These are phyloP conservation scores for Papilio helenus DNA, from an alignment of 1,140 invertebrate species.

Conservation along the genomic window DNA sequence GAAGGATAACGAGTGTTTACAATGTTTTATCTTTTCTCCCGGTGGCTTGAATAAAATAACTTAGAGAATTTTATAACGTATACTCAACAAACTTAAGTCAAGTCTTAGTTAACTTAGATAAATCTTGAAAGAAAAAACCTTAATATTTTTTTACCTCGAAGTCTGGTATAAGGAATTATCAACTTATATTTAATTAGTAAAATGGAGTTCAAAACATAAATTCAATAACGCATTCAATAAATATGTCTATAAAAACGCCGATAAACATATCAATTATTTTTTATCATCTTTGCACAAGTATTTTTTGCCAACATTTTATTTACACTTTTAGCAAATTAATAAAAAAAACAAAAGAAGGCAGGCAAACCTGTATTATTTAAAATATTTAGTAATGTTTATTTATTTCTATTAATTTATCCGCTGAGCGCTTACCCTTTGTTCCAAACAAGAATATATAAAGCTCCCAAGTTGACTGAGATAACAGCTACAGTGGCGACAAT, in stretches of 20 bases:
- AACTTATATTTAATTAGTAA: too few relatives aligned
- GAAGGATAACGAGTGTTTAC: slow-evolving; percentile 17
- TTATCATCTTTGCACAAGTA: too few relatives aligned
- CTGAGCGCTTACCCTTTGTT: not conserved
- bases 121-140: not conserved
- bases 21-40: slow-evolving; percentile 10
- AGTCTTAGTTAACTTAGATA: not conserved
- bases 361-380: not conserved
- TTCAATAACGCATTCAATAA: too few relatives aligned
- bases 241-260: too few relatives aligned
- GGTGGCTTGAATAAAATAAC: not conserved
- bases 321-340: too few relatives aligned
- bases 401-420: not conserved
- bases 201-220: too few relatives aligned
- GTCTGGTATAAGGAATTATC: too few relatives aligned
- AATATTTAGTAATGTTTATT: not conserved
- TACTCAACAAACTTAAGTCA: not conserved
- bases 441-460: not conserved
- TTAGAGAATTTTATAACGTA: not conserved
- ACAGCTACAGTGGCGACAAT: slow-evolving; percentile 15
- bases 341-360: too few relatives aligned
- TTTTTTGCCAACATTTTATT: too few relatives aligned
- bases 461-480: slow-evolving; percentile 4
- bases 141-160: not conserved
- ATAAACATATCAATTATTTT: too few relatives aligned